These are phyloP conservation scores for Sesia apiformis DNA, from an alignment of 2,888 invertebrate genomes.

Conservation along the genomic window DNA sequence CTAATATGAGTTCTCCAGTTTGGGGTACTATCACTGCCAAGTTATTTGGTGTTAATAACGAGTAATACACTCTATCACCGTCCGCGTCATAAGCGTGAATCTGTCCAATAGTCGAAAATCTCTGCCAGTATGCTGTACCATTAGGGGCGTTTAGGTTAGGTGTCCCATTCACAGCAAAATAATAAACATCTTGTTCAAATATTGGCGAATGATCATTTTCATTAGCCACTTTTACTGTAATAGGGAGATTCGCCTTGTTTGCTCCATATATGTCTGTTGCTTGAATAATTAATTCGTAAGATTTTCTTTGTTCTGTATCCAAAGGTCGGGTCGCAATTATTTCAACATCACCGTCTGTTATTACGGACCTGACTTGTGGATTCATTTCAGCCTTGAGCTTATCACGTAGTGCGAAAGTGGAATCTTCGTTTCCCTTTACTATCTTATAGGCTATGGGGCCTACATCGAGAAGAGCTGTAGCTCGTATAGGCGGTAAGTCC, in stretches of 20 bases:
- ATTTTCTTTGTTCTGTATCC: constrained; percentile 83
- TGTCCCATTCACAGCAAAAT: constrained; percentile 82
- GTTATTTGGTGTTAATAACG: constrained; percentile 85
- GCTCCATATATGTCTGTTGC: constrained; percentile 87
- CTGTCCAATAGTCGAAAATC: constrained; percentile 88
- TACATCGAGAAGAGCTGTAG: constrained; percentile 78
- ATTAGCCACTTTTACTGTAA: constrained; percentile 84
- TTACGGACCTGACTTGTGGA: constrained; percentile 66
- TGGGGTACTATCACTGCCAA: constrained; percentile 93
- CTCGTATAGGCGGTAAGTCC: constrained; percentile 81
- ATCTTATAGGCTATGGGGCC: constrained; percentile 87
- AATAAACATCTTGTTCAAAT: constrained; percentile 85
- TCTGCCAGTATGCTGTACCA: constrained; percentile 78
- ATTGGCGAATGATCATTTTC: constrained; percentile 94
- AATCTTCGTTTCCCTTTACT: constrained; percentile 82
- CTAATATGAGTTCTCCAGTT: constrained; percentile 90
- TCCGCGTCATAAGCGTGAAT: constrained; percentile 92
- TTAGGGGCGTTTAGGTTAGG: constrained; percentile 74
- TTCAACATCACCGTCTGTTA: constrained; percentile 79
- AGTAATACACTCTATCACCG: constrained; percentile 93
- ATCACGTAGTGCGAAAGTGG: constrained; percentile 82
- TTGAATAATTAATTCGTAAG: constrained; percentile 84
- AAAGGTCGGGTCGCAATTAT: constrained; percentile 84
- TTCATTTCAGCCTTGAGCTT: constrained; percentile 44
- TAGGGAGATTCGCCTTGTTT: constrained; percentile 86